Percentiles rank a stretch among this genome's conserved stretches.
phyloP scores from a whole-genome alignment of 2,797 vertebrate genomes.

The Choloepus didactylus region DNA sequence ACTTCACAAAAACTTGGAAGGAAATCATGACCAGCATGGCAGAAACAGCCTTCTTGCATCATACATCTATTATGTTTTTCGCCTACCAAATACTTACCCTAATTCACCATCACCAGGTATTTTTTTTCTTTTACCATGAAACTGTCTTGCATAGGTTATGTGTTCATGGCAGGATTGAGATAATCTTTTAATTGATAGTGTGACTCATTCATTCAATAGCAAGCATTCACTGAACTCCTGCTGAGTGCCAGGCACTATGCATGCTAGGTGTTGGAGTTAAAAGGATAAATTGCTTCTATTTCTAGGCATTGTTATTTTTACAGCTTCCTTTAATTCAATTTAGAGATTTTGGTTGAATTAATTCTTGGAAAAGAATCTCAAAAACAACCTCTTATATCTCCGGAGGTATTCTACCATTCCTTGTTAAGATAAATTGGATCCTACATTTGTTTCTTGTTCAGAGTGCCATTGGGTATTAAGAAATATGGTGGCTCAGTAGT shows the following conservation, averaged over 20 bases:
- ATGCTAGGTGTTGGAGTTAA: neutral
- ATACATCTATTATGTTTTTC: conserved; percentile 98
- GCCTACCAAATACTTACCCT: conserved; percentile 96
- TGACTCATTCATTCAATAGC: neutral
- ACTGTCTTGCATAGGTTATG: neutral
- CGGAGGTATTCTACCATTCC: conserved; percentile 36
- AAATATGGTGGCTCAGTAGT: neutral
- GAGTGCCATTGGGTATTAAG: neutral
- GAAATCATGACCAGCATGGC: conserved; percentile 98
- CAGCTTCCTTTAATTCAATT: conserved; percentile 55
- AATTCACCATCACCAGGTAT: conserved; percentile 97
- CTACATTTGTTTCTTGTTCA: conserved; percentile 13
- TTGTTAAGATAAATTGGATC: neutral
- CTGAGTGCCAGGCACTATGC: neutral
- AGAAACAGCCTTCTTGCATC: conserved; percentile 97
- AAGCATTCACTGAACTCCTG: neutral
- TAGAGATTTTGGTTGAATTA: conserved; percentile 54
- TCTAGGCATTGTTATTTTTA: conserved; percentile 33
- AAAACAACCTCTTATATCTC: conserved; percentile 16
- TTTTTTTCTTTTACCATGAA: conserved; percentile 43
- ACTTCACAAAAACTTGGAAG: conserved; percentile 98
- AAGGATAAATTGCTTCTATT: conserved; percentile 21
- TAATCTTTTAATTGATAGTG: neutral
- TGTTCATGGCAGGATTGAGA: neutral
- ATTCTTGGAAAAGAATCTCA: conserved; percentile 55